phyloP scores from a whole-genome alignment of 2,113 vertebrate species.

The Mungos mungo region DNA sequence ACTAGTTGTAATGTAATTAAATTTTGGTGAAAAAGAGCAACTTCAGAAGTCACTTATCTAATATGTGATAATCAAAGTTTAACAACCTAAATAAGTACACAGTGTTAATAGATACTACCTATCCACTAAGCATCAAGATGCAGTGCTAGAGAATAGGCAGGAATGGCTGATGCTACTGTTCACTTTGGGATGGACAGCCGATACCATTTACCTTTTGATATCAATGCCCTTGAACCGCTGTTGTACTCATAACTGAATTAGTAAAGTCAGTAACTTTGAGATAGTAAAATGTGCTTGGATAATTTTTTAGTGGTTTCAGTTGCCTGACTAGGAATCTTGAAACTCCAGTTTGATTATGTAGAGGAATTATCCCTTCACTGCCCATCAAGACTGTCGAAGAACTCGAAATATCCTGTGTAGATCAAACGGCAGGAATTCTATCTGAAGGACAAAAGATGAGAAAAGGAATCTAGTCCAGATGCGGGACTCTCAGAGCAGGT shows the following conservation, averaged over 20 bases:
- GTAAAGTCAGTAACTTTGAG: neutral
- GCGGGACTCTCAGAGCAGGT: neutral
- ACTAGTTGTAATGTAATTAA: neutral
- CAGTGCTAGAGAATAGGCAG: neutral
- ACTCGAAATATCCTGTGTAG: neutral
- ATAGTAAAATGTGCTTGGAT: neutral
- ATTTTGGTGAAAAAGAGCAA: neutral
- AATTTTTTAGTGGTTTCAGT: neutral
- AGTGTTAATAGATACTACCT: neutral
- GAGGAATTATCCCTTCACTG: neutral
- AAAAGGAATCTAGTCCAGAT: neutral
- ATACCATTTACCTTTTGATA: neutral
- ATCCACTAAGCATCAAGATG: neutral
- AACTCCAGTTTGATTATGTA: constrained; percentile 10
- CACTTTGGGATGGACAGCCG: neutral
- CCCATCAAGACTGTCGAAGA: neutral
- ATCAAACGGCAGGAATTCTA: neutral
- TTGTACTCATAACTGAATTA: neutral
- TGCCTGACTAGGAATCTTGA: neutral
- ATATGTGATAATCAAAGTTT: neutral
- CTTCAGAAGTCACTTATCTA: neutral
- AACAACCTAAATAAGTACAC: neutral
- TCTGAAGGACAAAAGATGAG: neutral
- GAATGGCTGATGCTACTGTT: neutral
- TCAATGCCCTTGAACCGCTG: neutral